Evolutionary conservation across 2,113 vertebrate genomes (phyloP).

Genomic region (Callospermophilus lateralis): DNA sequence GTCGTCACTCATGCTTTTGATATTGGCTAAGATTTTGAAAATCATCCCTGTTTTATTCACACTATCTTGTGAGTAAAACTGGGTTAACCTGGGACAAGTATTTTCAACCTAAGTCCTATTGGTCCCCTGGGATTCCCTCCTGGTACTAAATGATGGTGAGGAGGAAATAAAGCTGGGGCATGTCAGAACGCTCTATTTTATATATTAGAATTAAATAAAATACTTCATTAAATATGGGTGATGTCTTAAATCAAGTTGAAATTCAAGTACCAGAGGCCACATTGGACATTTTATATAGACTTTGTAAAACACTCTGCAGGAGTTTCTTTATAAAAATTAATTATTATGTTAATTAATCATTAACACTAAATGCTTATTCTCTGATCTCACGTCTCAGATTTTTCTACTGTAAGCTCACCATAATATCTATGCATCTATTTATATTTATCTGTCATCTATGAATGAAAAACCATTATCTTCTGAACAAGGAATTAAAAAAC

Average conservation of each 20-base stretch:
- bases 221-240: background rate
- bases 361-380: background rate
- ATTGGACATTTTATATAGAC: background rate
- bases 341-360: too few species aligned
- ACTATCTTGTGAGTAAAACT: background rate
- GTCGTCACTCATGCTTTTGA: background rate
- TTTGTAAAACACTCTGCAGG: background rate
- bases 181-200: background rate
- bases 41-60: background rate
- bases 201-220: background rate
- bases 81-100: background rate
- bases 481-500: background rate
- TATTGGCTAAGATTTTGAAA: background rate
- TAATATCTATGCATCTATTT: background rate
- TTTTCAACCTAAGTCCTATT: background rate
- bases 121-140: background rate
- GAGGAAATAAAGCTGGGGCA: background rate
- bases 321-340: background rate
- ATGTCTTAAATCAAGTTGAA: background rate
- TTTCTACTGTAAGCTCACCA: background rate
- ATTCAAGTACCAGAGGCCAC: background rate
- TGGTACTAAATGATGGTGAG: background rate
- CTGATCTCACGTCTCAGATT: background rate
- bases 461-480: background rate
- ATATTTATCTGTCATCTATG: background rate